Base-by-base conservation (phyloP, 1,140 invertebrate genomes). In the Gryllus bimaculatus region DNA sequence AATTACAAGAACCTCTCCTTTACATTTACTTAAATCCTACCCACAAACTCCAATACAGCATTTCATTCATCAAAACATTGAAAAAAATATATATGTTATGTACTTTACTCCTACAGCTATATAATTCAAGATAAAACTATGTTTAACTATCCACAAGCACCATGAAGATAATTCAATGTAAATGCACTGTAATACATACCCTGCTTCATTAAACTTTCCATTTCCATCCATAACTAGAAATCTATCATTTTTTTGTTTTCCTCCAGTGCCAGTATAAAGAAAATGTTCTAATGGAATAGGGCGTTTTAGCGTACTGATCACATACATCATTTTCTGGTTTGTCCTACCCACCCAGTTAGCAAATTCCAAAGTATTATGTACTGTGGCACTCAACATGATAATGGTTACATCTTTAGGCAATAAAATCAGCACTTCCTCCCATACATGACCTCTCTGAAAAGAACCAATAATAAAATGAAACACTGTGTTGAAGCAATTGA, bases 341-440 rank as follows among this genome's bases (percentile, higher is more conserved):
- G 94, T 98, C 79, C 92, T 89, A 1, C 98, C 98, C 74, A 99
- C 93, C 98, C 98, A 99, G 84, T 98, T 93, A 3, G 98, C 98
- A 88, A 99, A 97, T 85, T 98, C 93, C 80, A 97, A 86, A 7
- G 96, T 95, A 87, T 99, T 99, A 0, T 98, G 97, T 47, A 99
- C 98, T 4, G 98, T 99, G 1, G 98, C 98, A 84, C 96, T 98
- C 13, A 99, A 87, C 91, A 99, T 94, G 6, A 99, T 96, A 79
- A 99, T 97, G 82, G 93, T 96, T 4, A 99, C 96, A 85, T 97
- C 95, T 18, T 92, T 90, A 0, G 98, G 98, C 73, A 99, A 85
- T 84, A 99, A 90, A 82, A 99, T 99, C 0, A 99, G 88, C 3
- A 98, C 96, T 88, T 99, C 98, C 87, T 99, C 98, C 98, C 98